Percentiles rank a stretch among this genome's conserved stretches.
These are phyloP conservation scores for Pimpla rufipes DNA, from an alignment of 2,888 invertebrate genomes.

Conservation along the genomic window DNA sequence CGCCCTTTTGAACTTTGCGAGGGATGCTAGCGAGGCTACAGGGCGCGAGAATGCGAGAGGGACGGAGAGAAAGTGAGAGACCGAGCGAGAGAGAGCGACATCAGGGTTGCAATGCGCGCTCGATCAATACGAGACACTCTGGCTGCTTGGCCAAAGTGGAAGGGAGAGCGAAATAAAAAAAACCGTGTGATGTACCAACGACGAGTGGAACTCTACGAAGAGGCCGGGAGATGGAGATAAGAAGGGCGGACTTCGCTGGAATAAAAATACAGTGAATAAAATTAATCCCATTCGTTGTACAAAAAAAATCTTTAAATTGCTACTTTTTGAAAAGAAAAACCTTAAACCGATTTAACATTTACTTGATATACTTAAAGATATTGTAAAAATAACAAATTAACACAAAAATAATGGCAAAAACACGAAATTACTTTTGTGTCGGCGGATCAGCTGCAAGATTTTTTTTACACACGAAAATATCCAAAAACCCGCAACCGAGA, in stretches of 20 bases:
- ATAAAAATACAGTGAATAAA: background rate
- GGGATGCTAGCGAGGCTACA: constrained; percentile 27
- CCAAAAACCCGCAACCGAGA: too few relatives aligned
- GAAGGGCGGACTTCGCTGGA: constrained; percentile 29
- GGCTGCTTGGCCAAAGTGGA: constrained; percentile 68
- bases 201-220: constrained; percentile 25
- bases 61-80: constrained; percentile 61
- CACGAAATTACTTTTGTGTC: too few relatives aligned
- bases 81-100: constrained; percentile 66
- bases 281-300: too few relatives aligned
- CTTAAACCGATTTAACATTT: background rate
- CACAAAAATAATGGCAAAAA: too few relatives aligned
- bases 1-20: constrained; percentile 34
- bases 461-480: too few relatives aligned
- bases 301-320: background rate
- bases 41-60: constrained; percentile 38
- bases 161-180: constrained; percentile 58
- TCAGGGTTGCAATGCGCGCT: constrained; percentile 70
- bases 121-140: constrained; percentile 82
- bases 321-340: background rate
- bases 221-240: constrained; percentile 61
- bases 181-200: constrained; percentile 16
- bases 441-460: too few relatives aligned
- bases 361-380: too few relatives aligned
- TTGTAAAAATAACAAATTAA: too few relatives aligned